phyloP scores from a whole-genome alignment of 1,140 invertebrate species.

The Lepidotrigona ventralis region DNA sequence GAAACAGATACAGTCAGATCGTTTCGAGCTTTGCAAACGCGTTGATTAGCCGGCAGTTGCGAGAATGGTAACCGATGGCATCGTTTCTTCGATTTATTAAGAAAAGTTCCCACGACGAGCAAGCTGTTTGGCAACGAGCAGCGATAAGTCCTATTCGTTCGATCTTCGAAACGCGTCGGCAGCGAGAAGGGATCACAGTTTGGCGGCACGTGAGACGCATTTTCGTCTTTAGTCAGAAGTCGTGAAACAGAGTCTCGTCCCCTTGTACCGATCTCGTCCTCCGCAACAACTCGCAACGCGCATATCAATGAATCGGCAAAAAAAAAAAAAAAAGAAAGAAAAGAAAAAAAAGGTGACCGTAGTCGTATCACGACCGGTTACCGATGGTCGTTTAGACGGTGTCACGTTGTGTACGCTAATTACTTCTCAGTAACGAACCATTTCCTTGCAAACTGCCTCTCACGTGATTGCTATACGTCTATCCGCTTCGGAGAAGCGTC shows the following conservation, averaged over 20 bases:
- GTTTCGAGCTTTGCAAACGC: too few species aligned
- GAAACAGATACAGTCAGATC: too few species aligned
- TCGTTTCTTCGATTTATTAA: constrained; percentile 6
- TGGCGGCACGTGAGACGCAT: constrained; percentile 53
- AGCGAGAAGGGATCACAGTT: constrained; percentile 39
- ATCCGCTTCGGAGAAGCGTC: constrained; percentile 58
- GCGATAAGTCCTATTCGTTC: constrained; percentile 35
- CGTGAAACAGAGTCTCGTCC: constrained; percentile 45
- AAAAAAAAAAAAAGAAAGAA: too few species aligned
- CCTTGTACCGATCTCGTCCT: constrained; percentile 45
- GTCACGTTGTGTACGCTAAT: constrained; percentile 61
- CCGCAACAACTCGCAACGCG: neutral
- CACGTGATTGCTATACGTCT: constrained; percentile 41
- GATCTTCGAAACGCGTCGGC: constrained; percentile 25
- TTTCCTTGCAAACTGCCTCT: constrained; percentile 47
- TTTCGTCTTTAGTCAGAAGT: constrained; percentile 28
- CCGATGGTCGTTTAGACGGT: constrained; percentile 47
- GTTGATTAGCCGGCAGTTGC: neutral
- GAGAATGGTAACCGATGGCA: neutral
- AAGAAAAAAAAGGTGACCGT: constrained; percentile 1
- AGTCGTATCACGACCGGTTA: neutral
- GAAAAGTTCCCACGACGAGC: constrained; percentile 23
- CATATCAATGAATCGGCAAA: constrained; percentile 49
- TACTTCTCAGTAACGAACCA: constrained; percentile 57
- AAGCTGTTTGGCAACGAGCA: constrained; percentile 5